These are phyloP conservation scores for Cataglyphis cursor DNA, from an alignment of 2,888 invertebrate genomes.

Conservation along the genomic window DNA sequence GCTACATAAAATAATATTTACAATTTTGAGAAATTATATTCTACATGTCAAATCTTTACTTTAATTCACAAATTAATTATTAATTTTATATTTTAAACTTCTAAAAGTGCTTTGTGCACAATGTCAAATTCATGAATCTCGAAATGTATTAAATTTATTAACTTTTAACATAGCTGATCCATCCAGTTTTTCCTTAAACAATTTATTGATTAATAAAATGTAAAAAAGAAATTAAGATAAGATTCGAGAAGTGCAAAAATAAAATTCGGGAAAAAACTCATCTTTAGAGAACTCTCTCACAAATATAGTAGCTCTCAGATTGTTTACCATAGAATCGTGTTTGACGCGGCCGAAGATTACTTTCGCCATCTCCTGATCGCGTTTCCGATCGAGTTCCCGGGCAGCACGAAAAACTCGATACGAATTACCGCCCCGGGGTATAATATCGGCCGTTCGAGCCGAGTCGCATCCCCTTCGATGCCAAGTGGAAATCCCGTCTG, in stretches of 20 bases:
- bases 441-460: slow-evolving; percentile 72
- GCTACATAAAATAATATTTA: too few relatives aligned
- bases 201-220: background rate
- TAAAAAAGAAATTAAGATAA: background rate
- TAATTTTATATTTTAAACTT: too few relatives aligned
- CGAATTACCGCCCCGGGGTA: slow-evolving; percentile 76
- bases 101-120: too few relatives aligned
- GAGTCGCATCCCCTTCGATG: slow-evolving; percentile 50
- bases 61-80: too few relatives aligned
- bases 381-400: slow-evolving; percentile 76
- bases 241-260: background rate
- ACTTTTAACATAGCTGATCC: too few relatives aligned
- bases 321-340: slow-evolving; percentile 65
- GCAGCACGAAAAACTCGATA: slow-evolving; percentile 75
- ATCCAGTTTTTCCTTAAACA: background rate
- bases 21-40: too few relatives aligned
- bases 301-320: slow-evolving; percentile 36
- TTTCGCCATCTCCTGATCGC: slow-evolving; percentile 75
- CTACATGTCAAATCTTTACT: too few relatives aligned
- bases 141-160: too few relatives aligned
- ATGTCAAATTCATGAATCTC: too few relatives aligned
- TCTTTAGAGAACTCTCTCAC: background rate
- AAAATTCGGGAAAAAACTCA: background rate
- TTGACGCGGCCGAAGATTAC: slow-evolving; percentile 76
- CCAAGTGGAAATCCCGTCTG: slow-evolving; percentile 59